Base-by-base conservation (phyloP, 2,113 vertebrate species). In the Apeltes quadracus region DNA sequence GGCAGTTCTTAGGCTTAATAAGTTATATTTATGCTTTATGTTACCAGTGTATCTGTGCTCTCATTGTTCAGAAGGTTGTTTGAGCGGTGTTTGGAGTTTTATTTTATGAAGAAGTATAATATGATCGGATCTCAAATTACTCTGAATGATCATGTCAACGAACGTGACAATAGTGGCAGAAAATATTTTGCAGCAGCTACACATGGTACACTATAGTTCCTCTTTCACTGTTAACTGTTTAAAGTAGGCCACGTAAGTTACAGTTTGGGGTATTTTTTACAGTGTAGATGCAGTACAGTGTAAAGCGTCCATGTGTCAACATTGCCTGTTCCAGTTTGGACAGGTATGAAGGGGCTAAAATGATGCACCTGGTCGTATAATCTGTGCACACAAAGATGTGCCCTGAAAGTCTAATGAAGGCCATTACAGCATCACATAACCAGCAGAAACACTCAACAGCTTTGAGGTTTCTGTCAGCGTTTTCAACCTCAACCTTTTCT, bases 311-410 rank as follows among this genome's bases (percentile, higher is more conserved):
- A 85, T 38, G 64, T 76, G 78, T 78, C 72, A 79, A 62, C 59
- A 32, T 41, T 5, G n/a, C 53, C 76, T 69, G 73, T 68, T 86
- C 75, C 32, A 36, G 65, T 75, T 62, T 81, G 65, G 75, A 76
- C 41, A 59, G 71, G 75, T 70, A 66, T 76, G 80, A 83, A 78
- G 66, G n/a, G 66, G 36, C 46, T 71, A 57, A 73, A 53, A 51
- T 66, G 69, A 70, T 71, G 71, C 79, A 76, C 76, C 85, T 80
- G 73, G 70, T 64, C 67, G 55, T 54, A 41, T 75, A 79, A 57
- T 82, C 70, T 82, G 56, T 76, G 61, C 78, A 84, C 66, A 75
- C 76, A 71, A 68, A 76, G 63, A 81, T 75, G 72, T 82, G 83
- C 61, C 75, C 61, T 58, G 75, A 51, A 88, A 81, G 69, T 59